Percentiles rank a stretch among this genome's conserved stretches.
Evolutionary conservation across 2,113 vertebrate genomes (phyloP).

Genomic region (Nibea albiflora): DNA sequence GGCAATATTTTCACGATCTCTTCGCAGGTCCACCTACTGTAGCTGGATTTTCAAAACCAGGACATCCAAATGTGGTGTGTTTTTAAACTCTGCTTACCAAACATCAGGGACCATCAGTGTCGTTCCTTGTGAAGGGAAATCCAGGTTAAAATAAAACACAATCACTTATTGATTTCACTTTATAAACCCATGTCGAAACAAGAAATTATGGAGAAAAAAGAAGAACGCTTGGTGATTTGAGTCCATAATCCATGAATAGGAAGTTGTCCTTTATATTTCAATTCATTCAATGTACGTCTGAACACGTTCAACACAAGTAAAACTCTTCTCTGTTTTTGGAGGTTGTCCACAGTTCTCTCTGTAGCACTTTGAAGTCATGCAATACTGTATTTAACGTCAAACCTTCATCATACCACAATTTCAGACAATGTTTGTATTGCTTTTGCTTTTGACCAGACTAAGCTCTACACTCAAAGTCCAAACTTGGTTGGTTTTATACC

Average conservation of each 20-base stretch:
- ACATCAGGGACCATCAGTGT: slow-evolving; percentile 24
- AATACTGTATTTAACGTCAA: slow-evolving; percentile 58
- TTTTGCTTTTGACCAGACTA: slow-evolving; percentile 31
- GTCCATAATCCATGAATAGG: neutral
- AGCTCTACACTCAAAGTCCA: slow-evolving; percentile 55
- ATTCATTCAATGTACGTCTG: neutral
- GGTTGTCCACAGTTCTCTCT: slow-evolving; percentile 51
- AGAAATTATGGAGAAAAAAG: neutral
- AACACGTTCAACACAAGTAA: neutral
- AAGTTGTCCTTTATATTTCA: neutral
- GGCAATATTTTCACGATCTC: neutral
- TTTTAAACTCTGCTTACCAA: slow-evolving; percentile 7
- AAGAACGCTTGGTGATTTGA: neutral
- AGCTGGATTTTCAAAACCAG: neutral
- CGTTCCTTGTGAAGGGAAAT: neutral
- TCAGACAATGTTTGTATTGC: slow-evolving; percentile 29
- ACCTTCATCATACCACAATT: slow-evolving; percentile 16
- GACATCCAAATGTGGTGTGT: neutral
- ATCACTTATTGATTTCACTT: neutral
- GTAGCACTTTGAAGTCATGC: slow-evolving; percentile 76
- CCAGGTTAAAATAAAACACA: slow-evolving; percentile 6
- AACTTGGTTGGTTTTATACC: slow-evolving; percentile 38
- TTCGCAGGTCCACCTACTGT: neutral
- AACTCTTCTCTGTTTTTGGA: slow-evolving; percentile 25
- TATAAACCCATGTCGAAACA: neutral